Evolutionary conservation across 2,113 vertebrate species (phyloP).

Genomic region (Butorides virescens): DNA sequence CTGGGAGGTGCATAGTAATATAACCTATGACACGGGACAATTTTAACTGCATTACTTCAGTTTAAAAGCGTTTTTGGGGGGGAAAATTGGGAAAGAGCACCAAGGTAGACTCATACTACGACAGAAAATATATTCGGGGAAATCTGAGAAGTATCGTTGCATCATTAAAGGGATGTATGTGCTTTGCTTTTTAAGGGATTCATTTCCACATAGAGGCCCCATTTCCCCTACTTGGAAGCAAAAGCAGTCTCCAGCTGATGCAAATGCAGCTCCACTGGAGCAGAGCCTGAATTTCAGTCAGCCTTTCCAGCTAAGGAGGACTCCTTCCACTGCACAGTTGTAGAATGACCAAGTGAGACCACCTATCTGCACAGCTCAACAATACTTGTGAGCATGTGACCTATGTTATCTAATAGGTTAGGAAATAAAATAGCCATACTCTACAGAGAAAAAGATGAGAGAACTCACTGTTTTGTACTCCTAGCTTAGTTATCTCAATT

Average conservation of each 20-base stretch:
- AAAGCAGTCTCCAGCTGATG: neutral
- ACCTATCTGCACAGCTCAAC: neutral
- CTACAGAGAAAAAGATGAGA: neutral
- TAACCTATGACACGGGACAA: neutral
- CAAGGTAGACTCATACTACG: neutral
- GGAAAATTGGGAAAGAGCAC: neutral
- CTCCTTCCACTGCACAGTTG: neutral
- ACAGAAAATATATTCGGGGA: neutral
- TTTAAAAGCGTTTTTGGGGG: neutral
- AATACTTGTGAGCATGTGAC: neutral
- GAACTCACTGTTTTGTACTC: neutral
- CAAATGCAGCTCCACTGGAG: neutral
- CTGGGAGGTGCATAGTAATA: neutral
- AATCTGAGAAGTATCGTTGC: neutral
- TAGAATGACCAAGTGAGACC: neutral
- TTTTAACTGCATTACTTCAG: neutral
- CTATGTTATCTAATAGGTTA: neutral
- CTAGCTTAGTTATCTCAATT: neutral
- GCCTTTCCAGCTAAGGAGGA: neutral
- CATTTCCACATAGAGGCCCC: neutral
- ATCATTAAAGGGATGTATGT: neutral
- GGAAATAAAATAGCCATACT: neutral
- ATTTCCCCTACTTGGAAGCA: neutral
- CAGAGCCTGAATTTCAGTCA: neutral
- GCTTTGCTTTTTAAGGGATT: neutral